These are phyloP conservation scores for Pollachius pollachius DNA, from an alignment of 2,113 vertebrate genomes.

Conservation along the genomic window DNA sequence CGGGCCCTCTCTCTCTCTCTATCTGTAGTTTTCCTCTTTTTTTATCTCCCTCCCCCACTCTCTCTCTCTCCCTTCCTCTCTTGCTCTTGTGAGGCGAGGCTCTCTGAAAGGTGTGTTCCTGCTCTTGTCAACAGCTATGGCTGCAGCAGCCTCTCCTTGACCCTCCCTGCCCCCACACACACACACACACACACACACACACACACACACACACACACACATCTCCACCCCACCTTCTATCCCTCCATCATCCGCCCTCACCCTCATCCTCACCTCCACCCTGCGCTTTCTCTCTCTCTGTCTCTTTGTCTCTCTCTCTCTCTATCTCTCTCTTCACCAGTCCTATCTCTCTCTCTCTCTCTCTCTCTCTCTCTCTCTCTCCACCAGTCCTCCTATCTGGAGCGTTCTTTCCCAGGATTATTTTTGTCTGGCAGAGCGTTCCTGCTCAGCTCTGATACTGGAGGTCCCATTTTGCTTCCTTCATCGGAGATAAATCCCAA, in stretches of 20 bases:
- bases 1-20: too few species aligned
- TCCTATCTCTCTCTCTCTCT: background rate
- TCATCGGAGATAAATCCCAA: slow-evolving; percentile 66
- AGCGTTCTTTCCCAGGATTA: slow-evolving; percentile 55
- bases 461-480: slow-evolving; percentile 59
- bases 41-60: background rate
- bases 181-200: too few species aligned
- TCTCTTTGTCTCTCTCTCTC: slow-evolving; percentile 36
- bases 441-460: slow-evolving; percentile 55
- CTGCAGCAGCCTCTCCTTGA: slow-evolving; percentile 52
- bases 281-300: slow-evolving; percentile 32
- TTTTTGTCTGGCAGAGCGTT: slow-evolving; percentile 53
- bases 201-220: too few species aligned
- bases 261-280: slow-evolving; percentile 4
- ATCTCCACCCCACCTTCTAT: background rate
- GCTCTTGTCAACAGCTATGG: slow-evolving; percentile 54
- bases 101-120: slow-evolving; percentile 48
- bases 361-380: background rate
- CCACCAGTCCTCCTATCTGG: slow-evolving; percentile 41
- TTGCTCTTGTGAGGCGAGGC: slow-evolving; percentile 36
- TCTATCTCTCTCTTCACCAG: slow-evolving; percentile 30
- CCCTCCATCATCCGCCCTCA: background rate
- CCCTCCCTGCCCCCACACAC: slow-evolving; percentile 13
- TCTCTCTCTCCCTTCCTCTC: slow-evolving; percentile 1
- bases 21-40: too few species aligned